Evolutionary conservation across 2,113 vertebrate genomes (phyloP).

Genomic region (Piaya cayana): DNA sequence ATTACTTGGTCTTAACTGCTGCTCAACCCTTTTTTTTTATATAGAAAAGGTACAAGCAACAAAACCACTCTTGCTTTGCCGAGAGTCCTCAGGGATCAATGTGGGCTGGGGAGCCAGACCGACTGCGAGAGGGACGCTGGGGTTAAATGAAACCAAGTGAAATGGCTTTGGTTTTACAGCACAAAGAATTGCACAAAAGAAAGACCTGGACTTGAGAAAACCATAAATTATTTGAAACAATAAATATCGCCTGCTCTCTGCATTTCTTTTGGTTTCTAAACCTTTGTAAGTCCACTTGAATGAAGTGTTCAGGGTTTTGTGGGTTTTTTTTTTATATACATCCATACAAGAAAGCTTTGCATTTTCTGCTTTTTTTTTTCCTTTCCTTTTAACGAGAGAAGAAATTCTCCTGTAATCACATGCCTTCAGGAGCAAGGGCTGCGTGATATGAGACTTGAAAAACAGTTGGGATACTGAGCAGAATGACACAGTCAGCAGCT

Average conservation of each 20-base stretch:
- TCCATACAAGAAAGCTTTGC: background rate
- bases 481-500: background rate
- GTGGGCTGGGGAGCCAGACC: background rate
- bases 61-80: background rate
- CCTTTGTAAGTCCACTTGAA: background rate
- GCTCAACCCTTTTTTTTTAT: background rate
- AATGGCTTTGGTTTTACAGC: background rate
- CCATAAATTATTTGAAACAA: background rate
- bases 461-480: background rate
- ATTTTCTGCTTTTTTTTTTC: background rate
- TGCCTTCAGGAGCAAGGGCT: background rate
- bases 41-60: background rate
- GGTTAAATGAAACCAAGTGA: background rate
- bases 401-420: constrained; percentile 11
- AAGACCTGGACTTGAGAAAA: background rate
- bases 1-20: background rate
- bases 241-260: background rate
- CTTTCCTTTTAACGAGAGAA: background rate
- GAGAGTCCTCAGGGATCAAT: background rate
- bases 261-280: background rate
- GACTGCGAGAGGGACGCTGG: fast-evolving
- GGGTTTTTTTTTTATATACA: background rate
- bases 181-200: background rate
- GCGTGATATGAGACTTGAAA: background rate
- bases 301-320: background rate